Percentiles rank a stretch among this genome's conserved stretches.
These are phyloP conservation scores for Stictonetta naevosa DNA, from an alignment of 2,113 vertebrate species.

Conservation along the genomic window DNA sequence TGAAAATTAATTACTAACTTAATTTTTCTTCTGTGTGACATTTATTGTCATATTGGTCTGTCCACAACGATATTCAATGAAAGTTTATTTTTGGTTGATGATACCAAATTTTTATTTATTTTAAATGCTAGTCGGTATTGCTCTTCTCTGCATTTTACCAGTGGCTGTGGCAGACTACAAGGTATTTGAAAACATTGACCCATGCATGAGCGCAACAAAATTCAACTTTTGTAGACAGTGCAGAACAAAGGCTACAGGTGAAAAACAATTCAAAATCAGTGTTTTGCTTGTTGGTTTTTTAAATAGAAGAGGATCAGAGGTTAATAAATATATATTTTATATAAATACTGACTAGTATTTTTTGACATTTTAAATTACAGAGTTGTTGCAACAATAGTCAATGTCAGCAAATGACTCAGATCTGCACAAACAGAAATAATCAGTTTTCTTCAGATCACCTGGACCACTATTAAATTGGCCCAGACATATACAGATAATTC, in stretches of 20 bases:
- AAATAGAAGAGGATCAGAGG: conserved; percentile 10
- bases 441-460: not conserved
- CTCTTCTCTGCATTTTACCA: conserved; percentile 37
- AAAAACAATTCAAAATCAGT: conserved; percentile 2
- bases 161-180: conserved; percentile 40
- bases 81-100: conserved; percentile 59
- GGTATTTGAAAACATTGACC: conserved; percentile 5
- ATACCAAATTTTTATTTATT: conserved; percentile 24
- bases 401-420: conserved; percentile 1
- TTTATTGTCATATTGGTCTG: conserved; percentile 43
- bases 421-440: conserved; percentile 22
- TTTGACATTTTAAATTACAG: conserved; percentile 33
- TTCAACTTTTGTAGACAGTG: conserved; percentile 14
- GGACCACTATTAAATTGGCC: not conserved
- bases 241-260: conserved; percentile 30
- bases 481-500: not conserved
- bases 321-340: conserved; percentile 54
- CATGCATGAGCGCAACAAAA: not conserved
- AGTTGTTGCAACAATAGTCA: not conserved
- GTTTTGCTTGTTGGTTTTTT: conserved; percentile 8
- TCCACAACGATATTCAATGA: conserved; percentile 24
- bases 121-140: not conserved
- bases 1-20: conserved; percentile 50
- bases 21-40: conserved; percentile 25
- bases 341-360: not conserved